Percentiles rank a stretch among this genome's conserved stretches.
Evolutionary conservation across 2,113 vertebrate genomes (phyloP).

Genomic region (Sander lucioperca): DNA sequence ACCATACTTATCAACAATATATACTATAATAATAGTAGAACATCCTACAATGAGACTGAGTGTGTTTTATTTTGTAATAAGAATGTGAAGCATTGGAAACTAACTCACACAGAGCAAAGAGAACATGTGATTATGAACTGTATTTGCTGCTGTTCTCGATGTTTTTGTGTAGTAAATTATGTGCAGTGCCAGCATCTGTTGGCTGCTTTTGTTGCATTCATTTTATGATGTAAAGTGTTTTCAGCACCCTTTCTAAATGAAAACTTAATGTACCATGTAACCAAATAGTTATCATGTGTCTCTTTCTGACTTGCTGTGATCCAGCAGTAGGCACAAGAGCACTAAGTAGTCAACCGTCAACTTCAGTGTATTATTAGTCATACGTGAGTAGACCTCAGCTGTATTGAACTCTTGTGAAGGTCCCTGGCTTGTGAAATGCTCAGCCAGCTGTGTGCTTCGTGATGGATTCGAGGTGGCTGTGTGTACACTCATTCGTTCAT

Average conservation of each 20-base stretch:
- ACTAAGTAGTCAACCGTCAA: not conserved
- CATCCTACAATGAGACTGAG: constrained; percentile 12
- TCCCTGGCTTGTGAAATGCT: not conserved
- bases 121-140: constrained; percentile 54
- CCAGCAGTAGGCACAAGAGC: not conserved
- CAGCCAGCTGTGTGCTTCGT: constrained; percentile 3
- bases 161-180: constrained; percentile 38
- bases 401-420: not conserved
- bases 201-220: constrained; percentile 48
- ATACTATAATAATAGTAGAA: constrained; percentile 16
- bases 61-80: constrained; percentile 33
- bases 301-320: constrained; percentile 17
- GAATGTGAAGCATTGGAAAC: constrained; percentile 66
- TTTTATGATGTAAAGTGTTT: constrained; percentile 53
- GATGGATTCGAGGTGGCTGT: not conserved
- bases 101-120: constrained; percentile 35
- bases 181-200: constrained; percentile 37
- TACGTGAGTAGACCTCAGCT: not conserved
- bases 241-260: constrained; percentile 45
- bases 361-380: constrained; percentile 6
- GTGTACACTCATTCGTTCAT: not conserved
- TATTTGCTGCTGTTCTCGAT: constrained; percentile 61
- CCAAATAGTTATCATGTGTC: constrained; percentile 29
- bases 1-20: constrained; percentile 24
- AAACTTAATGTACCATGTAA: constrained; percentile 61